Evolutionary conservation across 37 sponge, comb jelly and placozoan species (phyloP).

Genomic region (Mnemiopsis leidyi): DNA sequence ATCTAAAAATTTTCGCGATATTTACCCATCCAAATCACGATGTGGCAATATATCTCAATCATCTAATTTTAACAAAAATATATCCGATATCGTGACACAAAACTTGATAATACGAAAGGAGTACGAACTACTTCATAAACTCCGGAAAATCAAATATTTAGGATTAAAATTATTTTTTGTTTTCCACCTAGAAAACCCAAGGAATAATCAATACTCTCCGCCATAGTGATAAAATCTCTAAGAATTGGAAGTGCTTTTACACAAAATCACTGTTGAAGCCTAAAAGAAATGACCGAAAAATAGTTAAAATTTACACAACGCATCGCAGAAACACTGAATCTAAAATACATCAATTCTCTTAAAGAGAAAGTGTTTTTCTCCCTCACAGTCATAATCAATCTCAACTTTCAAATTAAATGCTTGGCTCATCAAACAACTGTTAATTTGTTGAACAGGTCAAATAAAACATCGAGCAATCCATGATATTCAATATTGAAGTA

Average conservation of each 20-base stretch:
- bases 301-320: not conserved
- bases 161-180: not conserved
- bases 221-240: too few relatives aligned
- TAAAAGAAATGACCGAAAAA: not conserved
- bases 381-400: not conserved
- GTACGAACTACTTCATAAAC: not conserved
- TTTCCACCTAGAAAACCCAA: too few relatives aligned
- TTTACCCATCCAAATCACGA: not conserved
- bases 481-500: not conserved
- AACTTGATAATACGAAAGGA: not conserved
- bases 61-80: not conserved
- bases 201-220: too few relatives aligned
- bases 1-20: not conserved
- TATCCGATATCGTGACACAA: not conserved
- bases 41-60: not conserved
- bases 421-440: not conserved
- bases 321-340: not conserved
- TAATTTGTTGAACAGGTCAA: not conserved
- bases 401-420: not conserved
- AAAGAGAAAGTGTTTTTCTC: not conserved
- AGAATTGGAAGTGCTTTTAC: too few relatives aligned
- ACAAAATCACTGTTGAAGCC: not conserved
- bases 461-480: not conserved
- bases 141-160: not conserved
- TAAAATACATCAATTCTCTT: not conserved